Base-by-base conservation (phyloP, 2,113 vertebrate genomes). In the Zootoca vivipara region DNA sequence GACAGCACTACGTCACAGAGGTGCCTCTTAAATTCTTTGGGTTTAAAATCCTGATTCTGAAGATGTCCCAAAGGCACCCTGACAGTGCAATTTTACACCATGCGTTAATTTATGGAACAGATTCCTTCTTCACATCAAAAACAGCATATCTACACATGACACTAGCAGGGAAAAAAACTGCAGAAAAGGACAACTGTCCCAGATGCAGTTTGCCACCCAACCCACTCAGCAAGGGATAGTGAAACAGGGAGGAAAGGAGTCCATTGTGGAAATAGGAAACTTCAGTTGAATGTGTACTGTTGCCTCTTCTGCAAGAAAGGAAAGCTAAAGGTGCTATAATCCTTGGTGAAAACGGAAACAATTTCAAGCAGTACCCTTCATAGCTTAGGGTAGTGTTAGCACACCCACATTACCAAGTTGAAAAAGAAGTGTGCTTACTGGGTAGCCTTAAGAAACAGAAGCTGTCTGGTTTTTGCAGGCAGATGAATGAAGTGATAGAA, bases 131-230 rank as follows among this genome's bases (percentile, higher is more conserved):
- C 64, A 78, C 7, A 40, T 82, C 16, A 56, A 65, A 85, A 89
- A 20, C 33, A 85, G 4, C 72, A 77, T 72, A 12, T 52, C n/a
- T 24, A 65, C 20, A 12, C 58, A 85, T 78, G 58, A 33, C 67
- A 77, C 38, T 78, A 58, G 13, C 18, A 64, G n/a, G 30, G 35
- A 33, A 52, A 84, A 52, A 30, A 69, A 84, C 42, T 22, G 9
- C 62, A 77, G 38, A 42, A 52, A 12, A 82, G 22, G 58, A 40
- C 74, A 86, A 78, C 30, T 33, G 69, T 13, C 58, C 81, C 4
- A 70, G 83, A 9, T 87, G 85, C 82, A 67, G n/a, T 78, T 77
- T 83, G 80, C 73, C 86, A 86, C 86, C 84, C 89, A 92, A 65
- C 88, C 90, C 22, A 52, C 78, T 62, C 78, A 42, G 87, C 69